phyloP scores from a whole-genome alignment of 64 coral and sea anemone genomes.

The Trachythela sp. region DNA sequence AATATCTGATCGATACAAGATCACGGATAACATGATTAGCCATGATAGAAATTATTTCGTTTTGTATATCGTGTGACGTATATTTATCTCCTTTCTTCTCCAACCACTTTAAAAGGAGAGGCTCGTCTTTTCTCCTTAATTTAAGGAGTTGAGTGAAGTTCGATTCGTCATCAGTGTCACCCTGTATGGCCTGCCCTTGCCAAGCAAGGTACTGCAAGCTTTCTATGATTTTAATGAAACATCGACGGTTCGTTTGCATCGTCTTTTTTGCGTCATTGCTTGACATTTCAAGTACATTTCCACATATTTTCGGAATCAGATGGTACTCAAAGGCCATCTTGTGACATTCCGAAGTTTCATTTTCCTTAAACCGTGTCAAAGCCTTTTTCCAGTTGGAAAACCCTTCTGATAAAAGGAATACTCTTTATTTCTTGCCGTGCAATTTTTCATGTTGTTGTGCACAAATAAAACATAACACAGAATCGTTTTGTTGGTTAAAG shows the following conservation, averaged over 20 bases:
- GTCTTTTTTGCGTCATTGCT: slow-evolving; percentile 37
- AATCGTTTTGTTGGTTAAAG: background rate
- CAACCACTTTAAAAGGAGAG: slow-evolving; percentile 32
- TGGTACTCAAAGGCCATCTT: slow-evolving; percentile 53
- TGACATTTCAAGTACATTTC: slow-evolving; percentile 55
- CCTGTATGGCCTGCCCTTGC: slow-evolving; percentile 61
- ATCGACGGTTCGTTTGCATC: slow-evolving; percentile 42
- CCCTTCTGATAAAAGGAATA: slow-evolving; percentile 47
- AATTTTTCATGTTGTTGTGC: slow-evolving; percentile 63
- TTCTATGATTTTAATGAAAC: slow-evolving; percentile 62
- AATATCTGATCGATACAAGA: slow-evolving; percentile 42
- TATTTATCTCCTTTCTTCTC: background rate
- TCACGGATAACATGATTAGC: slow-evolving; percentile 51
- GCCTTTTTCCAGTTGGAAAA: slow-evolving; percentile 64
- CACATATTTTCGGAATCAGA: slow-evolving; percentile 40
- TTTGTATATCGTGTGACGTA: slow-evolving; percentile 44
- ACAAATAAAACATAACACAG: slow-evolving; percentile 49
- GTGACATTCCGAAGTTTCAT: slow-evolving; percentile 56
- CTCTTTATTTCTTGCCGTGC: slow-evolving; percentile 46
- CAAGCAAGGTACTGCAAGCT: slow-evolving; percentile 42
- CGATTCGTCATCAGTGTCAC: slow-evolving; percentile 48
- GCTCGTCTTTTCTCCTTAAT: slow-evolving; percentile 45
- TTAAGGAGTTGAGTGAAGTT: slow-evolving; percentile 56
- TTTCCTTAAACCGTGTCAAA: slow-evolving; percentile 30
- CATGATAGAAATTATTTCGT: slow-evolving; percentile 52